Base-by-base conservation (phyloP, 37 sponge, comb jelly and placozoan genomes). In the Diacarnus erythraeanus region DNA sequence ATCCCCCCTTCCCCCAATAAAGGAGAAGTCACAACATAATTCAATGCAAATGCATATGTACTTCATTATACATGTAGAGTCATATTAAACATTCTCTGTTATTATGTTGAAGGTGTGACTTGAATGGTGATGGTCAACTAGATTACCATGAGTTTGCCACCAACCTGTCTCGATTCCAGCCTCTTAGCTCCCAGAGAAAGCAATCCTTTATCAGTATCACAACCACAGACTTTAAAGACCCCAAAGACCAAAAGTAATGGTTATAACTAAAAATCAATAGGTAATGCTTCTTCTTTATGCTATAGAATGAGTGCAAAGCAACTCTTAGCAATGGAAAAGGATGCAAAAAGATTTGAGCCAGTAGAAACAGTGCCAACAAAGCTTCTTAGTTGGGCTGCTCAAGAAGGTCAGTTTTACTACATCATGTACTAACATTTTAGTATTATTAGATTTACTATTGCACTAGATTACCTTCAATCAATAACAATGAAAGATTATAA, bases 121-220 rank as follows among this genome's bases (percentile, higher is more conserved):
- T 54, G 33, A 90, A 82, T 42, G 77, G 86, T 40, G 87, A 81
- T 59, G 96, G 90, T 21, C 54, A 69, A 80, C 89, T 95, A 38
- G 90, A 95, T 75, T 95, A 95, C 42, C 84, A 89, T 73, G 94
- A 95, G 72, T 89, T 95, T 73, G 83, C 89, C 15, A 77, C 77
- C n/a, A 61, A 80, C 56, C 77, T 94, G 67, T 78, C 83, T 22
- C 87, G 75, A 36, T 66, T 79, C 12, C 83, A 82, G 42, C 63
- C 39, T n/a, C 65, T 61, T 0, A 20, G 40, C 25, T 40, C 57
- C 18, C 34, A 22, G 8, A 29, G 23, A 56, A 10, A 56, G 27
- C 35, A 33, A 56, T 12, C 59, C 35, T 21, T 47, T 43, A 33
- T 59, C 27, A 65, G 84, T 20, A 79, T 77, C 34, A 79, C 80